phyloP scores from a whole-genome alignment of 2,888 invertebrate species.

The Drosophila heteroneura region DNA sequence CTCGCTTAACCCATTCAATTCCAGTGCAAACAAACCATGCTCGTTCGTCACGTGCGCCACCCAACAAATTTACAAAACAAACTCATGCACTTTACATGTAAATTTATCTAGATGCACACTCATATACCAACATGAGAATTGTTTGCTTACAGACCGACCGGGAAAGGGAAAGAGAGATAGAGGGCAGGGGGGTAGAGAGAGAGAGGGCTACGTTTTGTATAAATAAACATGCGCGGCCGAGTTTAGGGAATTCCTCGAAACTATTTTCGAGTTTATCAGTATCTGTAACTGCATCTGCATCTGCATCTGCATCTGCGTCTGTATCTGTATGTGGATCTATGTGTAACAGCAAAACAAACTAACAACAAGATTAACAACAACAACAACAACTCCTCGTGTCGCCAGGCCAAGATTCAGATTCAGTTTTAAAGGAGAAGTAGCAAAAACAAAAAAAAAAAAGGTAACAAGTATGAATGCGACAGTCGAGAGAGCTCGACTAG shows the following conservation, averaged over 20 bases:
- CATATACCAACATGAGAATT: constrained; percentile 30
- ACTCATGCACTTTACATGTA: constrained; percentile 54
- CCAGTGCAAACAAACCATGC: constrained; percentile 11
- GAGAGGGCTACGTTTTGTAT: constrained; percentile 38
- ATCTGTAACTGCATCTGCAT: constrained; percentile 31
- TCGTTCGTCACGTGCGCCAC: constrained; percentile 28
- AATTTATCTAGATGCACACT: constrained; percentile 58
- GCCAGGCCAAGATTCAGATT: constrained; percentile 40
- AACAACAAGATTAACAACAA: constrained; percentile 38
- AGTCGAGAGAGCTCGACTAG: not conserved
- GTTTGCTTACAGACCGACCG: constrained; percentile 42
- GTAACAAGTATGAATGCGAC: constrained; percentile 20
- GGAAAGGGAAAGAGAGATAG: not conserved
- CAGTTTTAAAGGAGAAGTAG: constrained; percentile 22
- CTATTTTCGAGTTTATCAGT: constrained; percentile 69
- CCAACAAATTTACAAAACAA: constrained; percentile 42
- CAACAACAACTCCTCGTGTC: constrained; percentile 43
- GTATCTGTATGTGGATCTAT: constrained; percentile 38
- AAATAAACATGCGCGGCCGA: constrained; percentile 69
- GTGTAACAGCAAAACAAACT: constrained; percentile 41
- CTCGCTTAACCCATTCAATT: constrained; percentile 26
- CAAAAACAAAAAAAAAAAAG: constrained; percentile 19
- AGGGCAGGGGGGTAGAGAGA: not conserved
- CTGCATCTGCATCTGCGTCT: constrained; percentile 22
- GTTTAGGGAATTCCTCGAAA: constrained; percentile 78